Evolutionary conservation across 2,113 vertebrate species (phyloP).

Genomic region (Cottus gobio): DNA sequence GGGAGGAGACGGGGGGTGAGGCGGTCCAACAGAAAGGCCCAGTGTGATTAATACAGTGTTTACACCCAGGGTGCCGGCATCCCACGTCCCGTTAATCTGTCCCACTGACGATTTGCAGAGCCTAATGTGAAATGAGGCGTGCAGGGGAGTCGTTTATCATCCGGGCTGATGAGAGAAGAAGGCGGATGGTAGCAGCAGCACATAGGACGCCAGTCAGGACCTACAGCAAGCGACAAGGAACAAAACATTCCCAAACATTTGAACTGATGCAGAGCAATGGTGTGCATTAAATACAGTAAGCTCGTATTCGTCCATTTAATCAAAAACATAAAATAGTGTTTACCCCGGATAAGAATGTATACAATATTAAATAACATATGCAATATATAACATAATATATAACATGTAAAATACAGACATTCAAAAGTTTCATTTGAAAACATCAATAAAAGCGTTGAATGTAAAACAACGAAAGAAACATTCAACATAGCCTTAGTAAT

Average conservation of each 20-base stretch:
- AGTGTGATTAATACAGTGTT: constrained; percentile 70
- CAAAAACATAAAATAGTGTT: no score
- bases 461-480: neutral
- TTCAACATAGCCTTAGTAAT: neutral
- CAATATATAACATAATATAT: no score
- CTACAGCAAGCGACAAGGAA: constrained; percentile 4
- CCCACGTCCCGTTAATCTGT: constrained; percentile 61
- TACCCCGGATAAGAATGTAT: neutral
- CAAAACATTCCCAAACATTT: neutral
- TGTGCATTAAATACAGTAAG: neutral
- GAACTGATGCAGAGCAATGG: neutral
- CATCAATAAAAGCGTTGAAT: neutral
- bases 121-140: constrained; percentile 75
- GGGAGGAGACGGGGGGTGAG: constrained; percentile 2
- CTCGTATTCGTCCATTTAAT: constrained; percentile 1
- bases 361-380: no score
- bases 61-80: constrained; percentile 49
- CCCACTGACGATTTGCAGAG: constrained; percentile 63
- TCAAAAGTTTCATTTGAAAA: neutral
- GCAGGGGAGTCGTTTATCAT: constrained; percentile 60
- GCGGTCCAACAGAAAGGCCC: constrained; percentile 21
- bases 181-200: constrained; percentile 7
- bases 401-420: neutral
- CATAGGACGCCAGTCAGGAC: neutral
- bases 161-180: constrained; percentile 42